phyloP scores from a whole-genome alignment of 2,888 invertebrate species.

The Netelia inedita region DNA sequence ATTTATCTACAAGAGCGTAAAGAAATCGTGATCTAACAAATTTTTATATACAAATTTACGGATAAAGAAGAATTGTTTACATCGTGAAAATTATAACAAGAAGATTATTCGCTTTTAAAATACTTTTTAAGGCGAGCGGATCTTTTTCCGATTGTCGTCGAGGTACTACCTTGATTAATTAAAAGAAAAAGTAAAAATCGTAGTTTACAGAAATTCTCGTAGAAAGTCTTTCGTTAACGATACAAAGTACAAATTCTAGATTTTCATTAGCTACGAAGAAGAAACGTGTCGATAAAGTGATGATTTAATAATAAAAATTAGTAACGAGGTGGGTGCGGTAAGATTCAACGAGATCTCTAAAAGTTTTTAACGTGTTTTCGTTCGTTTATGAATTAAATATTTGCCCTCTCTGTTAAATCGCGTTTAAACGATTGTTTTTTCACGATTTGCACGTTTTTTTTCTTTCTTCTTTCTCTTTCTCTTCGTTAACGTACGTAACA shows the following conservation, averaged over 20 bases:
- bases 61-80: no score
- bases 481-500: conserved; percentile 25
- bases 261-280: conserved; percentile 21
- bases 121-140: no score
- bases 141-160: no score
- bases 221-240: conserved; percentile 30
- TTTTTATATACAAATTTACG: no score
- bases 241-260: conserved; percentile 59
- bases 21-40: no score
- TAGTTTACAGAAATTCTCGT: conserved; percentile 48
- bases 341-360: conserved; percentile 12
- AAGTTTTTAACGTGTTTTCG: conserved; percentile 16
- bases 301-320: conserved; percentile 6
- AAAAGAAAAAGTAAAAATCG: conserved; percentile 1
- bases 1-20: no score
- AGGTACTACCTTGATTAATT: no score
- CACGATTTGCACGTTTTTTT: neutral
- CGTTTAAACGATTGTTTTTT: conserved; percentile 20
- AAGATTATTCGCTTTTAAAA: no score
- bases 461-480: no score
- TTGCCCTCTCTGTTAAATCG: conserved; percentile 4
- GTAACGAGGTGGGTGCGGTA: conserved; percentile 6
- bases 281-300: conserved; percentile 12
- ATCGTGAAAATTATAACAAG: no score
- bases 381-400: conserved; percentile 29